Evolutionary conservation across 1,140 invertebrate species (phyloP), one percentile per base, ranked within the genome.

Genomic region (Polypedilum vanderplanki): DNA sequence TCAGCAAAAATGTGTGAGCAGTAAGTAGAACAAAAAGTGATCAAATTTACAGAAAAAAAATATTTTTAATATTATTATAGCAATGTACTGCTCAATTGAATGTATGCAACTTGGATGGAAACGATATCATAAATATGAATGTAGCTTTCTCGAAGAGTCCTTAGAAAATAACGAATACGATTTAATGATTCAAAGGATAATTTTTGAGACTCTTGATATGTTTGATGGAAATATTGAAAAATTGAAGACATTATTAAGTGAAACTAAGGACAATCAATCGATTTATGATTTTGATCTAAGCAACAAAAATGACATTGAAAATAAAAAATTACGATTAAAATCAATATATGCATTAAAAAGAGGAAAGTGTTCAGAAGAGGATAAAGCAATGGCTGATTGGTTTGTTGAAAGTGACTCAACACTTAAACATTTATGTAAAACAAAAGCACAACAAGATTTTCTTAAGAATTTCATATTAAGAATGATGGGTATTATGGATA

Each of bases 151-250:
- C 0, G 20, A 70, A 70, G 65, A 20, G 8, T 70, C 20, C 7
- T 9, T 20, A 4, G 17, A 70, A 20, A 22, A 70, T 70, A 22
- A 70, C 5, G 20, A 70, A 8, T 70, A 20, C 10, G 65, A 18
- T 7, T 70, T 70, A 18, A 70, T 70, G 65, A 22, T 70, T 8
- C 65, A 70, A 18, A 4, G 65, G 18, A 22, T 70, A 20, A 12
- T 70, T 20, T 70, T 70, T 10, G 17, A 70, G 10, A 18, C 65
- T 10, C 20, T 70, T 18, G 65, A 70, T 18, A 70, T 70, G 7
- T 70, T n/a, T 70, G 46, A 57, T 57, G 65, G 65, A 70, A 70
- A 18, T 70, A 18, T 70, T 18, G 65, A 70, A 18, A 22, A 20
- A 70, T 70, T 70, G 20, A 70, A 70, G 20, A 70, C 20, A 20